Evolutionary conservation across 2,888 invertebrate species (phyloP), one percentile per base, ranked within the genome.

Genomic region (Euplagia quadripunctaria): DNA sequence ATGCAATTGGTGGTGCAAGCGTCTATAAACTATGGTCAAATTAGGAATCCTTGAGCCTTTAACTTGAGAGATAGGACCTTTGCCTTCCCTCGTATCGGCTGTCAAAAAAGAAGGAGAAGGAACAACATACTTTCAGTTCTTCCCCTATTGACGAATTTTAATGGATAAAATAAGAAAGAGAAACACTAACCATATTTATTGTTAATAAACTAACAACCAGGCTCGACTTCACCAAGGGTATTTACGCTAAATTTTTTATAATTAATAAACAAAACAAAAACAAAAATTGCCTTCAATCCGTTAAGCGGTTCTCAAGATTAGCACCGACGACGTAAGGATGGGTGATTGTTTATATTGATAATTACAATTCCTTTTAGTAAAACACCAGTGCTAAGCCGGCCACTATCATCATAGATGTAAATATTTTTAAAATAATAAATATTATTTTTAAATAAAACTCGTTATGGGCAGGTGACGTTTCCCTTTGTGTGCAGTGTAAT

Each of bases 401-500:
- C n/a, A 31, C 6, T 31, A 31, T 14, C 61, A 11, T 61, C 11
- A 20, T 12, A 31, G 5, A 31, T 61, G 2, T 31, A 61, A 12
- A 20, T 20, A 20, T 6, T 61, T 31, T 6, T 20, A 61, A 61
- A 61, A 31, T 42, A 42, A 17, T 41, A 51, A 49, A 51, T 31
- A 49, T 12, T 49, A 51, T 49, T 66, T 16, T 49, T 31, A 49
- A 51, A 41, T 41, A 17, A 16, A n/a, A 51, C 41, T 17, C n/a
- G 42, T 55, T 20, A 58, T 1, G 4, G 11, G 12, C 41, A 66
- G 31, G 31, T 66, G 66, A 66, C 16, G 31, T 31, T 61, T 64
- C 63, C 64, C 68, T 69, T 70, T 68, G 70, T 69, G 51, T 64
- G 64, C 64, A 66, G 11, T 76, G n/a, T 73, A 58, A 73, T 55